A percentile compares a stretch with the other conserved stretches of the same genome.
Evolutionary conservation across 2,113 vertebrate species (phyloP).

Genomic region (Vombatus ursinus): DNA sequence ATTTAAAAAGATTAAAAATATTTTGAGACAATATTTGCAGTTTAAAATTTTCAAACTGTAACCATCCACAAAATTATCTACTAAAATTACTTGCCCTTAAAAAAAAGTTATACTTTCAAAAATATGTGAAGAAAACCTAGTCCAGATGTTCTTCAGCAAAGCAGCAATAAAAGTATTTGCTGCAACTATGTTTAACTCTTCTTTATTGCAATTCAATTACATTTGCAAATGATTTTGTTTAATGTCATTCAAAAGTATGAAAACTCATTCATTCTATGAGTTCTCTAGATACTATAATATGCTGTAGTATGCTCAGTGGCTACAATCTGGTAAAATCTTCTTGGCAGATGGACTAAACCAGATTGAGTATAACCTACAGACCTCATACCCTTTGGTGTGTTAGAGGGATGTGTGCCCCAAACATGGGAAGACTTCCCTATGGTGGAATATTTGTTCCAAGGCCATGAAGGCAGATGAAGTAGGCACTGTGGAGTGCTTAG

Average conservation of each 20-base stretch:
- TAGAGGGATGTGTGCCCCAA: too few species aligned
- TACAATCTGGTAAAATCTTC: too few species aligned
- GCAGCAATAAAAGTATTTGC: conserved; percentile 18
- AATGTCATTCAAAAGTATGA: conserved; percentile 56
- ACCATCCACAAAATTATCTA: conserved; percentile 23
- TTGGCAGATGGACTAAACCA: too few species aligned
- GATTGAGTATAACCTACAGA: too few species aligned
- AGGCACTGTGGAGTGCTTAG: too few species aligned
- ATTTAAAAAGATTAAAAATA: background rate
- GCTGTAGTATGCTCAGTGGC: background rate
- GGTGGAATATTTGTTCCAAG: too few species aligned
- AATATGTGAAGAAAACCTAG: conserved; percentile 11
- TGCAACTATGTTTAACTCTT: conserved; percentile 49
- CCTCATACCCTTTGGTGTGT: too few species aligned
- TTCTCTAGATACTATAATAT: conserved; percentile 28
- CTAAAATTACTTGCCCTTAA: conserved; percentile 36
- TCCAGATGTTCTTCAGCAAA: background rate
- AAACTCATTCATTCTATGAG: conserved; percentile 45
- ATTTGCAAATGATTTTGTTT: conserved; percentile 50
- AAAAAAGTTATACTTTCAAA: background rate
- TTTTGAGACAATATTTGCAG: background rate
- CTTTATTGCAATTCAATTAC: conserved; percentile 9
- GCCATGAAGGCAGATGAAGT: too few species aligned
- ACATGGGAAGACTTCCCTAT: too few species aligned
- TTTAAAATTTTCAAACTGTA: background rate